Evolutionary conservation across 2,888 invertebrate genomes (phyloP), one percentile per base, ranked within the genome.

Genomic region (Ypsolopha sequella): DNA sequence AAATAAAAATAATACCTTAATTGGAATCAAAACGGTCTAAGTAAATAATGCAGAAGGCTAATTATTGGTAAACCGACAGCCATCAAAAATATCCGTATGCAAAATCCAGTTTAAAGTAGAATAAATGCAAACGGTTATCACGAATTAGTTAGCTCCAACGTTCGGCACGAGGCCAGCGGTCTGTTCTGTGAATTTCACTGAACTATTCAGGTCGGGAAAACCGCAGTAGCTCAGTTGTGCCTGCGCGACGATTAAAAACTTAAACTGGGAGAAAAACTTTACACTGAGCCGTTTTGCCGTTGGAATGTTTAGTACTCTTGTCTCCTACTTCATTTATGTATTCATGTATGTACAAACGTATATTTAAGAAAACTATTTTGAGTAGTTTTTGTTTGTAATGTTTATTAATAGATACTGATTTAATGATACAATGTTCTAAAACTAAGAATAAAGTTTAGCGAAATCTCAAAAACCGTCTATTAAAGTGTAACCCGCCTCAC

Each of bases 71-170:
- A 45, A 8, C 7, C n/a, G 33, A 7, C 48, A 36, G 2, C 36
- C 13, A 14, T 48, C 46, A 46, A 46, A 46, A 35, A 10, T 9
- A 38, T 8, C 48, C 10, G 48, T 36, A 38, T 48, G 13, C 36
- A 9, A 36, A 48, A 48, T 68, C 65, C 62, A 58, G 63, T 64
- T 63, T 65, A 72, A 76, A 76, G 69, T 76, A 74, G 67, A 74
- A 79, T 78, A 78, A 79, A 80, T 80, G 72, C 78, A 73, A 74
- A 75, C 70, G 71, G 76, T 79, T 80, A 80, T 80, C 74, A 73
- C 75, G 75, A 84, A 80, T 80, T 77, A 84, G 80, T 80, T 77
- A 76, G 75, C 70, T 76, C 78, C 72, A 73, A 77, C 74, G 77
- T 76, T 82, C 77, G 80, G 82, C 77, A 75, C 75, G 69, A 70